Evolutionary conservation across 2,888 invertebrate species (phyloP), one percentile per base, ranked within the genome.

Genomic region (Dryomyza anilis): DNA sequence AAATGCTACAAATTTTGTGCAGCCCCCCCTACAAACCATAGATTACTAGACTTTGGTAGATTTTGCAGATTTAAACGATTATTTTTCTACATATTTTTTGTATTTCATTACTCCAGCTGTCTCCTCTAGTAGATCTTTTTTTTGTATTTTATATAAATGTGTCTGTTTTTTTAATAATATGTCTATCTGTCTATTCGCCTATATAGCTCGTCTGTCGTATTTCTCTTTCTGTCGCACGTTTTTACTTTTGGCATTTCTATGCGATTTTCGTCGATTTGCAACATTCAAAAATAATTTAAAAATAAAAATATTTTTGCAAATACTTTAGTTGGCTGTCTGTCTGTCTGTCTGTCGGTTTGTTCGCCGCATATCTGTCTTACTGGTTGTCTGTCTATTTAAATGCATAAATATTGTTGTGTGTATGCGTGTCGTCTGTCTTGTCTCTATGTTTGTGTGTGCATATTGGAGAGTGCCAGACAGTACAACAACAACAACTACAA

Each of bases 401-500:
- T 25, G 56, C 29, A 52, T 23, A 23, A 23, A 16, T 50, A 23
- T 50, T 6, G 10, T 33, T 55, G 19, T 21, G 4, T 21, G 10
- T 16, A 3, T 55, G 33, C 10, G 33, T 30, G 19, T 10, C 3
- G 33, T 4, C 3, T 10, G 16, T 23, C 6, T 55, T n/a, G 36
- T 10, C 1, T n/a, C 19, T 12, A 2, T 29, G 64, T 67, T 64
- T 69, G 53, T 61, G 63, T 65, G 65, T 57, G 63, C 64, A 57
- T 60, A 46, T 59, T 66, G 61, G 56, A 64, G 45, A 43, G 55
- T 36, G 19, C 67, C 68, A 68, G 67, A 65, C 61, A 60, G 45
- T 52, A 56, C 36, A 53, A 29, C 45, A 50, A 67, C 50, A 68
- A 53, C 45, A 39, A 39, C 52, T 60, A 50, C 53, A 30, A 23